These are phyloP conservation scores for Epinotia brunnichana DNA, from an alignment of 2,888 invertebrate species.

Conservation along the genomic window DNA sequence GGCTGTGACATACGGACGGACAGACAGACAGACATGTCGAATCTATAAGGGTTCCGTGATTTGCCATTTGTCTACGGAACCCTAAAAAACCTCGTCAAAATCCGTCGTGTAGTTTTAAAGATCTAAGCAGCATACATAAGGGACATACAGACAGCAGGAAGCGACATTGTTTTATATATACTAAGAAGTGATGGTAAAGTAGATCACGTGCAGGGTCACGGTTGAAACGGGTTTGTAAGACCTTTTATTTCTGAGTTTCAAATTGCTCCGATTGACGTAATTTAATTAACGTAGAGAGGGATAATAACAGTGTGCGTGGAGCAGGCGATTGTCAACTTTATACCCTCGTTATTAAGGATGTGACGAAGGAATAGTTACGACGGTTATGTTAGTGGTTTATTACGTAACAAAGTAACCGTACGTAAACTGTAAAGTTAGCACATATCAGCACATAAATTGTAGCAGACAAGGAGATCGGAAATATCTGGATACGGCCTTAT, in stretches of 20 bases:
- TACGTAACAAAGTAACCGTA: not conserved
- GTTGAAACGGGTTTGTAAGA: not conserved
- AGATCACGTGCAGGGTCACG: no score
- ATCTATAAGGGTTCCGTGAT: no score
- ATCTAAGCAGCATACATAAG: no score
- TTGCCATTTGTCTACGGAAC: no score
- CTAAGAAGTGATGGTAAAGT: no score
- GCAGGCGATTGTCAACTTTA: not conserved
- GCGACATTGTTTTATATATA: no score
- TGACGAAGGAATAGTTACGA: not conserved
- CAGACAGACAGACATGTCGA: no score
- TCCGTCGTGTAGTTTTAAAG: no score
- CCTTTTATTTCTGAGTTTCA: not conserved
- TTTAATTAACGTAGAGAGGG: conserved; percentile 1
- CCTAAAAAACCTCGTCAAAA: no score
- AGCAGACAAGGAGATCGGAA: not conserved
- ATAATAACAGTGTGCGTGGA: not conserved
- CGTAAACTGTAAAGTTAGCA: not conserved
- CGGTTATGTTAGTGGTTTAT: not conserved
- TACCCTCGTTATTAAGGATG: not conserved
- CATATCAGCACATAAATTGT: not conserved
- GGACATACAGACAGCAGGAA: no score
- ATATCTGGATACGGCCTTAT: not conserved
- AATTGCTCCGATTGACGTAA: conserved; percentile 17
- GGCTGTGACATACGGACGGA: no score